phyloP scores from a whole-genome alignment of 2,113 vertebrate genomes.

The Oncorhynchus kisutch region DNA sequence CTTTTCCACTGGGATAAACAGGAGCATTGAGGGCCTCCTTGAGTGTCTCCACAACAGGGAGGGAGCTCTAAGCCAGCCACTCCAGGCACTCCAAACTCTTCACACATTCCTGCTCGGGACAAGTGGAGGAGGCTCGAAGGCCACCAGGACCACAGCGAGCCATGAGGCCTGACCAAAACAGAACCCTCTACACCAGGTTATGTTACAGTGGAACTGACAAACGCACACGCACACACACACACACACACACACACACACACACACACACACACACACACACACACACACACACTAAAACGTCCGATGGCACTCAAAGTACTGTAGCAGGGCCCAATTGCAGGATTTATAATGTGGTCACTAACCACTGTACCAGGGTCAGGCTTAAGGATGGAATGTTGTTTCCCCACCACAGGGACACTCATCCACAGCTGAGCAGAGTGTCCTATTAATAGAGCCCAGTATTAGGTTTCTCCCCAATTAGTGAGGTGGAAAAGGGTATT shows the following conservation, averaged over 20 bases:
- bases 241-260: conserved; percentile 11
- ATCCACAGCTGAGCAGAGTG: conserved; percentile 36
- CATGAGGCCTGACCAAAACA: conserved; percentile 46
- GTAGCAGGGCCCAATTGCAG: conserved; percentile 8
- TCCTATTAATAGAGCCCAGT: conserved; percentile 48
- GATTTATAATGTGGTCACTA: conserved; percentile 52
- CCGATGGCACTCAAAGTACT: conserved; percentile 24
- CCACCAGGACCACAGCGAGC: conserved; percentile 18
- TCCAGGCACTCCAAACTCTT: neutral
- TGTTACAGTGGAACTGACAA: conserved; percentile 49
- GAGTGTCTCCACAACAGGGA: neutral
- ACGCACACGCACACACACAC: conserved; percentile 9
- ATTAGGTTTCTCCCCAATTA: conserved; percentile 62
- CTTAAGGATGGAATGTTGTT: conserved; percentile 58
- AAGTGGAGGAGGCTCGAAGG: conserved; percentile 45
- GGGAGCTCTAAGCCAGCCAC: neutral
- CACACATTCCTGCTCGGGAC: conserved; percentile 30
- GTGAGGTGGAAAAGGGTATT: conserved; percentile 29
- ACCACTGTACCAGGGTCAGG: conserved; percentile 55
- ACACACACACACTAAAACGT: conserved; percentile 10
- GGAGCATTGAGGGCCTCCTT: neutral
- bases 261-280: conserved; percentile 3
- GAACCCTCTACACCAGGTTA: conserved; percentile 43
- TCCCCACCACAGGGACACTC: conserved; percentile 41
- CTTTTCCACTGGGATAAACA: neutral